phyloP scores from a whole-genome alignment of 2,797 vertebrate species.

The Mormyrus proboscirostris region DNA sequence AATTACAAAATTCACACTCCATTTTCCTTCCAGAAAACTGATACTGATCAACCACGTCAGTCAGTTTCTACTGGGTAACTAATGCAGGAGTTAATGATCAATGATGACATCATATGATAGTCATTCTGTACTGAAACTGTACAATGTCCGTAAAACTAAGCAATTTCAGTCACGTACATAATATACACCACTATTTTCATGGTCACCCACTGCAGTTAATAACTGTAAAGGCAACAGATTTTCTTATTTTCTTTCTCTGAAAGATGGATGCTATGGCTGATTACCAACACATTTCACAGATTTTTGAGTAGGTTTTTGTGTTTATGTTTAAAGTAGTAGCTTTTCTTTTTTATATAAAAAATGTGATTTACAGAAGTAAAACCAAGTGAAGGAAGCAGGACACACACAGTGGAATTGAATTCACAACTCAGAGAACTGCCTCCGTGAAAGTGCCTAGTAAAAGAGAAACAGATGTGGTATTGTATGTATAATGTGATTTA shows the following conservation, averaged over 20 bases:
- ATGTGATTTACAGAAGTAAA: neutral
- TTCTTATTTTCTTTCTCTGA: neutral
- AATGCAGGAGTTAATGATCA: neutral
- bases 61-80: neutral
- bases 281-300: slow-evolving; percentile 3
- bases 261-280: neutral
- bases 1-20: neutral
- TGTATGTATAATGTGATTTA: neutral
- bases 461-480: neutral
- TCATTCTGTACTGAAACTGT: neutral
- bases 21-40: neutral
- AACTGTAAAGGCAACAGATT: neutral
- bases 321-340: neutral
- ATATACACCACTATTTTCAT: neutral
- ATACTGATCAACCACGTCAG: neutral
- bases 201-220: neutral
- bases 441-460: neutral
- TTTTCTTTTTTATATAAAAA: neutral
- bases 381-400: neutral
- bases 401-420: neutral
- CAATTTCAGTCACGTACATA: neutral
- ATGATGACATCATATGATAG: neutral
- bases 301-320: neutral
- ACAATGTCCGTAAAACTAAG: neutral
- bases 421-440: neutral